Percentiles rank a stretch among this genome's conserved stretches.
Evolutionary conservation across 2,888 invertebrate species (phyloP).

Genomic region (Halictus quadricinctus): DNA sequence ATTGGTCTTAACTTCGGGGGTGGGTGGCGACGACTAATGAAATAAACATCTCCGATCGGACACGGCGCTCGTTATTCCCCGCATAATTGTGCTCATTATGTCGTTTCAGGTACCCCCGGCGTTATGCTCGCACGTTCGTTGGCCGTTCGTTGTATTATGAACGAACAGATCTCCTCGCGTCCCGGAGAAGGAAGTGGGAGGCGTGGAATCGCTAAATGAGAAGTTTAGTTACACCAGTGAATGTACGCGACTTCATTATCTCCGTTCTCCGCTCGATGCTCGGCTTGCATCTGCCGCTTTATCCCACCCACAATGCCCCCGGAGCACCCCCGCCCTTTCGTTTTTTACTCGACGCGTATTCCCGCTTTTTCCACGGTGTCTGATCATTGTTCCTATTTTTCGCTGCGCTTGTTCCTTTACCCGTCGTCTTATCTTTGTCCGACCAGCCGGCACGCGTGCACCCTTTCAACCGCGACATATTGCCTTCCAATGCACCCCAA

Average conservation of each 20-base stretch:
- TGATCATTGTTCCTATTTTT: conserved; percentile 25
- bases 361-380: background rate
- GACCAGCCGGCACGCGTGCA: conserved; percentile 18
- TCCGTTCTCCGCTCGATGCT: conserved; percentile 40
- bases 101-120: background rate
- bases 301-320: conserved; percentile 22
- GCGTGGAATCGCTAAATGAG: conserved; percentile 48
- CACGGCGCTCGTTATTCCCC: background rate
- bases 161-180: background rate
- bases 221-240: conserved; percentile 64
- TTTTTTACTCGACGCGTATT: background rate
- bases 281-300: conserved; percentile 35
- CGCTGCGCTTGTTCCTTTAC: conserved; percentile 9
- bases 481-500: background rate
- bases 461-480: background rate
- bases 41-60: background rate
- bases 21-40: background rate
- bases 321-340: background rate
- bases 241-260: conserved; percentile 63
- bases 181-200: background rate
- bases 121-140: background rate
- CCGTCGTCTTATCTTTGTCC: conserved; percentile 23
- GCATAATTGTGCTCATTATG: background rate
- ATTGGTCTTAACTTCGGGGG: background rate
- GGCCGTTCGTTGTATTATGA: background rate